Conservation (phyloP, 2,113 vertebrate species). For the Hipposideros armiger region DNA sequence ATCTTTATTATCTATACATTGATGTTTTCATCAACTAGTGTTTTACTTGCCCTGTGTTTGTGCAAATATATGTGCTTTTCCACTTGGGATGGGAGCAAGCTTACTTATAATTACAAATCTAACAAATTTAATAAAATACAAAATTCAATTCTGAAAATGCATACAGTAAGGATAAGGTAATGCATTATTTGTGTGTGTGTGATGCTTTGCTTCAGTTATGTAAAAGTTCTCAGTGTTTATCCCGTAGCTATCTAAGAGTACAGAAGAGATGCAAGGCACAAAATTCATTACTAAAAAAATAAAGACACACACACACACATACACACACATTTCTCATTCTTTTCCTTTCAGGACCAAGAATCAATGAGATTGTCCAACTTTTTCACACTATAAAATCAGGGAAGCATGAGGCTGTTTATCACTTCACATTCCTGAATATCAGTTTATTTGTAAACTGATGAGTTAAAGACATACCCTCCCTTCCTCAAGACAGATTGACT, state of each 20-base stretch:
- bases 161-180: no score
- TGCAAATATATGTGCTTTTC: not conserved
- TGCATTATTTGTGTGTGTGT: no score
- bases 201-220: no score
- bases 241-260: no score
- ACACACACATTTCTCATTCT: not conserved
- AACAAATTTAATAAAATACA: no score
- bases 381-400: not conserved
- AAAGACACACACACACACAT: no score
- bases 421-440: not conserved
- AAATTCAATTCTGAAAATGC: no score
- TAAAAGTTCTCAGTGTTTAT: no score
- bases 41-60: not conserved
- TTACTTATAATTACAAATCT: no score
- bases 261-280: no score
- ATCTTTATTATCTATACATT: not conserved
- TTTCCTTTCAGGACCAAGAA: not conserved
- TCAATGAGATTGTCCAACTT: not conserved
- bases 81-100: no score
- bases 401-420: not conserved
- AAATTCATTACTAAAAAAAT: no score
- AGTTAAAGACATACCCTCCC: not conserved
- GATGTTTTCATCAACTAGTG: not conserved
- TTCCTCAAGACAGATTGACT: not conserved
- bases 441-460: not conserved